Percentiles rank a stretch among this genome's conserved stretches.
phyloP scores from a whole-genome alignment of 23 tunicate genomes.

The Phallusia fumigata region DNA sequence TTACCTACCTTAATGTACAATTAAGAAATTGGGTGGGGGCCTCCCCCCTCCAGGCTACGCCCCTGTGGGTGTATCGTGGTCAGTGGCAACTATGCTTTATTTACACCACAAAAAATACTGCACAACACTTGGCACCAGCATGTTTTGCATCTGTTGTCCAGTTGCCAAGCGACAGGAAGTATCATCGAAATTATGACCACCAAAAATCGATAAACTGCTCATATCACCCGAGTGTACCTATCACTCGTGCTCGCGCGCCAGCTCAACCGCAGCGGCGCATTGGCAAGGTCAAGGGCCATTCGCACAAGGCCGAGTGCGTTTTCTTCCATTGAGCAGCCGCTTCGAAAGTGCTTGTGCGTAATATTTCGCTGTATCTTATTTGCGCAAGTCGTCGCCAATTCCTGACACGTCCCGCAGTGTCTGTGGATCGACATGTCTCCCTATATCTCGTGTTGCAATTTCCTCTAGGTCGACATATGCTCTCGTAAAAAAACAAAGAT shows the following conservation, averaged over 20 bases:
- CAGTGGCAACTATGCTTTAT: too few species aligned
- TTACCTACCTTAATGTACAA: too few species aligned
- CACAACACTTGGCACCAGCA: background rate
- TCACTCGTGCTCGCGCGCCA: background rate
- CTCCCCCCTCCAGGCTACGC: too few species aligned
- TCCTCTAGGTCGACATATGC: too few species aligned
- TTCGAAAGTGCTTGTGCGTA: background rate
- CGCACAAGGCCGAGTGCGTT: background rate
- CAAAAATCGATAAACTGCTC: constrained; percentile 11
- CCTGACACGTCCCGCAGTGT: too few species aligned
- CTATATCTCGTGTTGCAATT: too few species aligned
- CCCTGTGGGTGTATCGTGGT: too few species aligned
- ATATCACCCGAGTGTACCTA: background rate
- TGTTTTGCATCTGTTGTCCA: background rate
- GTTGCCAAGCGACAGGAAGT: background rate
- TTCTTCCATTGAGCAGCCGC: background rate
- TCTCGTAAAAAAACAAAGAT: too few species aligned
- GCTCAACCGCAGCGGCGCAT: background rate
- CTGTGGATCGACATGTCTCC: too few species aligned
- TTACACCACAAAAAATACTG: too few species aligned
- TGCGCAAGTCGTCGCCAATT: background rate
- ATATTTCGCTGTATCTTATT: constrained; percentile 11
- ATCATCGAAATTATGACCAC: constrained; percentile 3
- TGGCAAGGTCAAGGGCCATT: constrained; percentile 10
- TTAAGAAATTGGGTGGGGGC: too few species aligned